phyloP scores from a whole-genome alignment of 1,140 invertebrate species.

The Euwallacea similis region DNA sequence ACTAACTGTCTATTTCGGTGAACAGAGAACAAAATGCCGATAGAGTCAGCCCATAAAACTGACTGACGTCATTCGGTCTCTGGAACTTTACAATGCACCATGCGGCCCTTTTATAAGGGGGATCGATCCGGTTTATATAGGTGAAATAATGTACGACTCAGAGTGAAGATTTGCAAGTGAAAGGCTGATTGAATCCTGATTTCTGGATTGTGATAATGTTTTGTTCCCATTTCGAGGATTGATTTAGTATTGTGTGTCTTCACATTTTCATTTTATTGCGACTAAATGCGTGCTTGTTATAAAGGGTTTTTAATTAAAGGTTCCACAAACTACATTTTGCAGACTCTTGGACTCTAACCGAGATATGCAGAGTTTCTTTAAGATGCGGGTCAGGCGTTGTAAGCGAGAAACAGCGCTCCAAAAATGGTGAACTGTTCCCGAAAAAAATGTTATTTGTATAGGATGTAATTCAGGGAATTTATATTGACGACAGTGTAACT shows the following conservation, averaged over 20 bases:
- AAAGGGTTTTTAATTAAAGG: background rate
- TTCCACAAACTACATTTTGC: background rate
- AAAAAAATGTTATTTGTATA: too few relatives aligned
- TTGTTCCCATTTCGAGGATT: background rate
- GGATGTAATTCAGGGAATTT: too few relatives aligned
- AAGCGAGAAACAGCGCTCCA: too few relatives aligned
- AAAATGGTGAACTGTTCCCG: too few relatives aligned
- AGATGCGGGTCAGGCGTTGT: too few relatives aligned
- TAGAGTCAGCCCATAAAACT: background rate
- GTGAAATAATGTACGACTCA: background rate
- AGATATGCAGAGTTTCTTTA: too few relatives aligned
- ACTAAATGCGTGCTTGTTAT: too few relatives aligned
- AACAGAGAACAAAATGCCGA: background rate
- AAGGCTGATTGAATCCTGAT: background rate
- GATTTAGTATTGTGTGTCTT: background rate
- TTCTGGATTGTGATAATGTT: background rate
- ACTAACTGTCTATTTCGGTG: background rate
- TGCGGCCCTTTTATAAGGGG: background rate
- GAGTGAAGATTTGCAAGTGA: background rate
- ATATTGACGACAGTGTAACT: too few relatives aligned
- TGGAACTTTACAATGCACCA: background rate
- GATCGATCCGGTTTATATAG: background rate
- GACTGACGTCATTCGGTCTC: background rate
- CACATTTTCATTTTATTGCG: too few relatives aligned
- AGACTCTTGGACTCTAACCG: background rate